Evolutionary conservation across 2,113 vertebrate genomes (phyloP).

Genomic region (Coregonus clupeaformis): DNA sequence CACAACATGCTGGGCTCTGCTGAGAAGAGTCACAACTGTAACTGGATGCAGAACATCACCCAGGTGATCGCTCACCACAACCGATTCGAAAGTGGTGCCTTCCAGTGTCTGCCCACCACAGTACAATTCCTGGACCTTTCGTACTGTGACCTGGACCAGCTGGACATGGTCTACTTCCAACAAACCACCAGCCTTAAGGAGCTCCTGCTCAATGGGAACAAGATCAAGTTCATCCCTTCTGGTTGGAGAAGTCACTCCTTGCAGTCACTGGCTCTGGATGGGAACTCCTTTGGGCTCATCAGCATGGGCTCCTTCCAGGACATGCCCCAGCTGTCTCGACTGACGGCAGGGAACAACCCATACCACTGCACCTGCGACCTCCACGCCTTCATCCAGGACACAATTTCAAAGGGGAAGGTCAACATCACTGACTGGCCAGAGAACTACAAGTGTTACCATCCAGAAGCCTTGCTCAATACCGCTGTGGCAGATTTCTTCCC

Average conservation of each 20-base stretch:
- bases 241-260: slow-evolving; percentile 71
- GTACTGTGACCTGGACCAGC: slow-evolving; percentile 75
- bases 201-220: slow-evolving; percentile 79
- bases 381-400: slow-evolving; percentile 74
- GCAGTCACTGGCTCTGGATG: slow-evolving; percentile 69
- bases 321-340: slow-evolving; percentile 65
- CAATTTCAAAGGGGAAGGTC: slow-evolving; percentile 47
- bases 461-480: slow-evolving; percentile 69
- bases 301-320: slow-evolving; percentile 69
- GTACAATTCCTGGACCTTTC: slow-evolving; percentile 78
- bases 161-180: slow-evolving; percentile 75
- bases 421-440: slow-evolving; percentile 78
- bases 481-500: slow-evolving; percentile 71
- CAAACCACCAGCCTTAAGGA: slow-evolving; percentile 61
- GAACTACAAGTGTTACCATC: slow-evolving; percentile 81
- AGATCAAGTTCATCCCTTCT: slow-evolving; percentile 82
- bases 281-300: slow-evolving; percentile 83
- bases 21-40: slow-evolving; percentile 49
- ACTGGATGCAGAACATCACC: slow-evolving; percentile 72
- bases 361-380: slow-evolving; percentile 86
- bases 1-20: slow-evolving; percentile 68
- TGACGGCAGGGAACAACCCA: slow-evolving; percentile 82
- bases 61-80: slow-evolving; percentile 74
- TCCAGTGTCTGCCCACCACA: slow-evolving; percentile 76
- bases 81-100: slow-evolving; percentile 47